Conservation (phyloP, 2,797 vertebrate species). For the Pterois miles region DNA sequence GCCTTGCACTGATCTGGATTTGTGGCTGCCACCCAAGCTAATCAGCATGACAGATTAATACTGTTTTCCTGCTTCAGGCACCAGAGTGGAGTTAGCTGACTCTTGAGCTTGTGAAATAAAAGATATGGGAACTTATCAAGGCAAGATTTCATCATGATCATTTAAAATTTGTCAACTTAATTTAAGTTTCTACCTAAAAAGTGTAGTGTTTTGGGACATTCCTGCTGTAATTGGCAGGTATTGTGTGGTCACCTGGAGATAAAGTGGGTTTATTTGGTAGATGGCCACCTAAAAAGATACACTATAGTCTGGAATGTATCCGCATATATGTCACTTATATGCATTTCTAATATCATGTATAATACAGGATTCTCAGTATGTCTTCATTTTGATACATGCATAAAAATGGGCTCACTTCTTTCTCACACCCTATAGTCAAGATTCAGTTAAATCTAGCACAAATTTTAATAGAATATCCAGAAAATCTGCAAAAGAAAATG, state of each 20-base stretch:
- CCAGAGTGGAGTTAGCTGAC: neutral
- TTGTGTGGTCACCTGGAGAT: neutral
- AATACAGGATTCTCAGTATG: neutral
- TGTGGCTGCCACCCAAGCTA: constrained; percentile 19
- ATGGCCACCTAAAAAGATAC: neutral
- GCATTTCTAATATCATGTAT: too few relatives aligned
- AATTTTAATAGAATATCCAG: too few relatives aligned
- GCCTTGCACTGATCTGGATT: constrained; percentile 25
- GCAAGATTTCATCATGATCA: neutral
- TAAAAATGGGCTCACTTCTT: neutral
- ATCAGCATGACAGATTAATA: constrained; percentile 39
- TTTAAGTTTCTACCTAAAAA: neutral
- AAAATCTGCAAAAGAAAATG: neutral
- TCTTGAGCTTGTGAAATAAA: constrained; percentile 8
- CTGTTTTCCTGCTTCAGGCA: constrained; percentile 29
- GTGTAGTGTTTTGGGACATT: neutral
- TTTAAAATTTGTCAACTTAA: constrained; percentile 1
- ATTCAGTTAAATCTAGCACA: too few relatives aligned
- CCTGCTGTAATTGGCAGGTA: neutral
- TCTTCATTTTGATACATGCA: neutral
- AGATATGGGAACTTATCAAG: neutral
- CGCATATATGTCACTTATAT: too few relatives aligned
- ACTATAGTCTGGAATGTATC: too few relatives aligned
- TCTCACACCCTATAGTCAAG: neutral
- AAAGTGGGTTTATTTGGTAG: neutral